phyloP scores from a whole-genome alignment of 2,113 vertebrate species.

The Halichoerus grypus region DNA sequence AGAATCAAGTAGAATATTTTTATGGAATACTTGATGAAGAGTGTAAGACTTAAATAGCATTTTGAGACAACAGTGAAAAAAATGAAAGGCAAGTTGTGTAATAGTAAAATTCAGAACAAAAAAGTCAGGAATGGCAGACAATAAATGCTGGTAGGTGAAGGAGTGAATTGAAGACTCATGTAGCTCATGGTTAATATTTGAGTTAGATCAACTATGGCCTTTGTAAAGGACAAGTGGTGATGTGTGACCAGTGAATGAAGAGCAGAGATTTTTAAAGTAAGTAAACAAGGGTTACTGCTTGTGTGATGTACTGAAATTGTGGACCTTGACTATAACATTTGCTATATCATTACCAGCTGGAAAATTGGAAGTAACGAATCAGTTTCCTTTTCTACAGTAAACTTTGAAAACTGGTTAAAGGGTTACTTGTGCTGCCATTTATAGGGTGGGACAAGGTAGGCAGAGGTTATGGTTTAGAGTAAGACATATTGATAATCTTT shows the following conservation, averaged over 20 bases:
- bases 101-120: not conserved
- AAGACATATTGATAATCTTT: not conserved
- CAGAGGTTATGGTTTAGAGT: not conserved
- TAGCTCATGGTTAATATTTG: not conserved
- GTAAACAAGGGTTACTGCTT: not conserved
- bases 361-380: not conserved
- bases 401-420: not conserved
- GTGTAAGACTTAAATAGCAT: not conserved
- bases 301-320: not conserved
- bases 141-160: not conserved
- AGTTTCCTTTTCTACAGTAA: not conserved
- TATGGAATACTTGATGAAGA: not conserved
- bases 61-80: not conserved
- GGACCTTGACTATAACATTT: not conserved
- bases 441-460: not conserved
- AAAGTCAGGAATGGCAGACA: not conserved
- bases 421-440: not conserved
- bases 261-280: not conserved
- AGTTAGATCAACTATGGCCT: not conserved
- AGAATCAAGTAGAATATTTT: not conserved
- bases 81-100: not conserved
- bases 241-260: not conserved
- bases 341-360: not conserved
- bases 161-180: not conserved
- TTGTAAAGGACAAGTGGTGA: not conserved